Percentiles rank a stretch among this genome's conserved stretches.
These are phyloP conservation scores for Apocrypta bakeri DNA, from an alignment of 1,140 invertebrate species.

Conservation along the genomic window DNA sequence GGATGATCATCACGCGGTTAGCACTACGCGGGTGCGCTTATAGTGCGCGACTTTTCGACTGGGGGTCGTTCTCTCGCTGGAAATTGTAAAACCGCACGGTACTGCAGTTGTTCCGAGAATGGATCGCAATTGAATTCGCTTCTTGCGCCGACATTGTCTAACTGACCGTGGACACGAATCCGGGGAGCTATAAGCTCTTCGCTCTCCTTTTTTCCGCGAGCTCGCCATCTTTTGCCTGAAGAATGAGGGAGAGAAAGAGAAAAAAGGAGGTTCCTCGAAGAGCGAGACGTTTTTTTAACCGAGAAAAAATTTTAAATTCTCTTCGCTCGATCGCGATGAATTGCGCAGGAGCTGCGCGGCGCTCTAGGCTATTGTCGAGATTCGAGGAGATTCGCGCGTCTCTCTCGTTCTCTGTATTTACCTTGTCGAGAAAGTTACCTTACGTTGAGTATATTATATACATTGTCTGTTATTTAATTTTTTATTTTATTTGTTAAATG, in stretches of 20 bases:
- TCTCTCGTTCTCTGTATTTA: background rate
- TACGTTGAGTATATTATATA: background rate
- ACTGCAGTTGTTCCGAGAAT: constrained; percentile 30
- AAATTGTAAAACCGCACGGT: constrained; percentile 42
- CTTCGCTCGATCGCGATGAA: background rate
- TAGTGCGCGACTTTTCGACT: background rate
- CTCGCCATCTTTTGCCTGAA: constrained; percentile 17
- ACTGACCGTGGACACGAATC: constrained; percentile 31
- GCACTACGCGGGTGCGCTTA: background rate
- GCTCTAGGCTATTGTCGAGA: background rate
- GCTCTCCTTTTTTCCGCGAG: constrained; percentile 4
- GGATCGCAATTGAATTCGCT: constrained; percentile 36
- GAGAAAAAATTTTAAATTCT: constrained; percentile 9
- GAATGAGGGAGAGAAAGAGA: constrained; percentile 9
- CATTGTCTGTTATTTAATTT: too few relatives aligned
- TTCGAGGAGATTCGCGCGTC: background rate
- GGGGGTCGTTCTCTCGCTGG: constrained; percentile 18
- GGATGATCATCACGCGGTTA: too few relatives aligned
- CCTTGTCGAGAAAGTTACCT: background rate
- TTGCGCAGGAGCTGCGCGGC: too few relatives aligned
- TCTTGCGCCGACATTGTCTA: constrained; percentile 17
- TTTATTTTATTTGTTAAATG: background rate
- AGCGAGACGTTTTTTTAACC: background rate
- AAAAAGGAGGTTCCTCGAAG: constrained; percentile 16
- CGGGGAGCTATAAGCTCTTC: constrained; percentile 3